Base-by-base conservation (phyloP, 2,888 invertebrate species). In the Chloromyia formosa region DNA sequence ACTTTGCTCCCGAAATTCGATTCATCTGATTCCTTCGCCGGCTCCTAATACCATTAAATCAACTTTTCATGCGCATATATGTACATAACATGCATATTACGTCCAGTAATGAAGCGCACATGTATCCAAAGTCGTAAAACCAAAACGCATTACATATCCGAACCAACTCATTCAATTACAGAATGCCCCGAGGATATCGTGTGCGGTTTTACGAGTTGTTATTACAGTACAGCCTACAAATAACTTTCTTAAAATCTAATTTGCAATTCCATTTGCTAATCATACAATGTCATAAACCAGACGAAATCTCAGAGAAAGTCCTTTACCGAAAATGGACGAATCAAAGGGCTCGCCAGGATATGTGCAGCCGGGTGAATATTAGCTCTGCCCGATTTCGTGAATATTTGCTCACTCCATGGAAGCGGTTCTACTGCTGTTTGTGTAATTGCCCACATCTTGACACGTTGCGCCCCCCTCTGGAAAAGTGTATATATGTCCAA, bases 241-340 rank as follows among this genome's bases (percentile, higher is more conserved):
- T 56, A 71, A 71, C 71, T 71, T 71, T 58, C 71, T 71, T 71
- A 71, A 71, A 71, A 71, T 71, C 71, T 58, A 71, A 71, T 71
- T 71, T 71, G 71, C 71, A 71, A 71, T 71, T 71, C 71, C 71
- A 71, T 71, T 71, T 71, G 71, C 40, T 71, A 71, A 71, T 71
- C 71, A 71, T 71, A 71, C 58, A 69, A 56, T 58, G 71, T 23
- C 56, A 71, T 71, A 71, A 56, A 42, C 20, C 35, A 45, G 23
- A 62, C 14, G 18, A 66, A 66, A 66, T 66, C 66, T 66, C 66
- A 49, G 66, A 45, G 27, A 35, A 35, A 66, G 49, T 66, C 49
- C 66, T 66, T 66, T 35, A 7, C 22, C 66, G 22, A 22, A 35
- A 35, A 22, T 49, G 49, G 18, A 12, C 35, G 12, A 66, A 22